These are phyloP conservation scores for Brachypodius melanocephalos DNA, from an alignment of 2,113 vertebrate genomes.

Conservation along the genomic window DNA sequence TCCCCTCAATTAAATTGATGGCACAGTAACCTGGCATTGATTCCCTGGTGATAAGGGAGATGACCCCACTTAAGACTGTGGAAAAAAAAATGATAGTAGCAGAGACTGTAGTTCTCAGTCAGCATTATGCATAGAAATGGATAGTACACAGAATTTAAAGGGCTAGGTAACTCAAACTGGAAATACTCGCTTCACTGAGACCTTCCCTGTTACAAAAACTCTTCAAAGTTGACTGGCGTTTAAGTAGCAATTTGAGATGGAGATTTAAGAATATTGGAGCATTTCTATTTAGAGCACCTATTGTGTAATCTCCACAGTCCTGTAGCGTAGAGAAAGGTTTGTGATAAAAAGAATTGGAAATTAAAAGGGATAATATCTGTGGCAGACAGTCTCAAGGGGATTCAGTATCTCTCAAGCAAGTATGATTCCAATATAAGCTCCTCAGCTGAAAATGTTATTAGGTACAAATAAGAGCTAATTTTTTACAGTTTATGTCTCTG, in stretches of 20 bases:
- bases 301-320: conserved; percentile 35
- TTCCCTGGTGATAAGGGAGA: conserved; percentile 59
- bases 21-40: conserved; percentile 62
- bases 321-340: background rate
- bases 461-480: conserved; percentile 64
- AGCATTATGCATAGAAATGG: conserved; percentile 13
- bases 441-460: conserved; percentile 55
- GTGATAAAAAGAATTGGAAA: conserved; percentile 64
- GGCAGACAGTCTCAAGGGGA: conserved; percentile 39
- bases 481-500: conserved; percentile 51
- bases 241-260: conserved; percentile 47
- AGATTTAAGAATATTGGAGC: conserved; percentile 29
- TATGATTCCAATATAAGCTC: conserved; percentile 35
- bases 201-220: background rate
- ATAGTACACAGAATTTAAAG: conserved; percentile 39
- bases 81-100: conserved; percentile 56
- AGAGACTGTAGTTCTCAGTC: conserved; percentile 42
- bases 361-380: conserved; percentile 64
- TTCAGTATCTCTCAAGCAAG: conserved; percentile 49
- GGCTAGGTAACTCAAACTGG: background rate
- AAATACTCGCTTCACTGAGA: background rate
- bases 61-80: conserved; percentile 51
- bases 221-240: conserved; percentile 11
- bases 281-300: conserved; percentile 41
- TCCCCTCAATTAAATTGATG: conserved; percentile 64